Percentiles rank a stretch among this genome's conserved stretches.
Conservation (phyloP, 2,113 vertebrate genomes). For the Zootoca vivipara region DNA sequence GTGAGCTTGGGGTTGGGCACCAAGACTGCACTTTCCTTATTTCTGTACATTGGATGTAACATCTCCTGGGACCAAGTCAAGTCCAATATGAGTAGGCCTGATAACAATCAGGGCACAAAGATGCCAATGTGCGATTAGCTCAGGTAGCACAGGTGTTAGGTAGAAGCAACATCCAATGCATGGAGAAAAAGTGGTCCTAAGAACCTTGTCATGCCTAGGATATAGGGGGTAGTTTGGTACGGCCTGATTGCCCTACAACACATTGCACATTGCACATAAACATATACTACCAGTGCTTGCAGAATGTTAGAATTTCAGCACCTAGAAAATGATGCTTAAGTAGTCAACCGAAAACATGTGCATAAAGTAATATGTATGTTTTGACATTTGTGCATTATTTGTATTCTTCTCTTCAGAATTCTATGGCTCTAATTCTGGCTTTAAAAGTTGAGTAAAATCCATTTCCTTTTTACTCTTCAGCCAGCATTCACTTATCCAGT, state of each 20-base stretch:
- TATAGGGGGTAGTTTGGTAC: too few species aligned
- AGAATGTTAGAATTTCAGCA: neutral
- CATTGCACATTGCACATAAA: neutral
- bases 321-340: conserved; percentile 3
- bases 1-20: neutral
- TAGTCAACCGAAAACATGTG: neutral
- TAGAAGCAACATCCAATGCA: neutral
- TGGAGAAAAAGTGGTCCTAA: neutral
- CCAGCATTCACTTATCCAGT: conserved; percentile 34
- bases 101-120: neutral
- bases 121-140: neutral
- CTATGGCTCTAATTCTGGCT: conserved; percentile 15
- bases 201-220: neutral
- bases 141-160: too few species aligned
- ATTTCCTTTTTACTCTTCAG: neutral
- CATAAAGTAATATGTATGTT: neutral
- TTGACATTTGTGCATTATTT: conserved; percentile 18
- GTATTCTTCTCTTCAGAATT: conserved; percentile 30
- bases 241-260: too few species aligned
- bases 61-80: neutral
- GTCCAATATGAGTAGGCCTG: too few species aligned
- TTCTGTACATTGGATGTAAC: neutral
- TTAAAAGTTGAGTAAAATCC: conserved; percentile 19
- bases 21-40: neutral
- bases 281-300: neutral